phyloP scores from a whole-genome alignment of 2,113 vertebrate species.

The Lipotes vexillifer region DNA sequence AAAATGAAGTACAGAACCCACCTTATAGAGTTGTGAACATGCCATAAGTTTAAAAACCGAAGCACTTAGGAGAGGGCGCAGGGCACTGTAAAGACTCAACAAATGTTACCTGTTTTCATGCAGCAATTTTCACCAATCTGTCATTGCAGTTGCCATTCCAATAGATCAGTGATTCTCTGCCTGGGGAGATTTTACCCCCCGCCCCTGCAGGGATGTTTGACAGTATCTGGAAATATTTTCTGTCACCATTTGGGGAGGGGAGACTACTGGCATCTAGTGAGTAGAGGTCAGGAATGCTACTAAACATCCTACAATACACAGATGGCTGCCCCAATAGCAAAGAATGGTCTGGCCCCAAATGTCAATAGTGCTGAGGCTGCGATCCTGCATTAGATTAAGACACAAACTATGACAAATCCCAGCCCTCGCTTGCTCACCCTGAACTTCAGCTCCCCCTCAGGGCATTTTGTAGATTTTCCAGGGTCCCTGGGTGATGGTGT shows the following conservation, averaged over 20 bases:
- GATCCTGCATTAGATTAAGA: neutral
- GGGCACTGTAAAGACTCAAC: neutral
- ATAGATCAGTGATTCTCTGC: neutral
- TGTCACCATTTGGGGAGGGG: neutral
- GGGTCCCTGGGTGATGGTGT: neutral
- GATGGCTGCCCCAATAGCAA: neutral
- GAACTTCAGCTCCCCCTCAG: neutral
- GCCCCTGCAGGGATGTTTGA: neutral
- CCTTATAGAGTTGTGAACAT: neutral
- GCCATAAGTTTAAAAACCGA: neutral
- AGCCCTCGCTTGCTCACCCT: neutral
- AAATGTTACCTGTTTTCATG: no score
- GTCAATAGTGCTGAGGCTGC: neutral
- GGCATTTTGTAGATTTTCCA: neutral
- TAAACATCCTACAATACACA: neutral
- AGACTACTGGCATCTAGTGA: neutral
- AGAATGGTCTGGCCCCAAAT: neutral
- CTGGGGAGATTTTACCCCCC: neutral
- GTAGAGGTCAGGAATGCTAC: neutral
- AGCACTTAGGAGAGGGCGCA: neutral
- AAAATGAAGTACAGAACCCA: neutral
- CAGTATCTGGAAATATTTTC: neutral
- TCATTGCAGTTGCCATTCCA: rapidly evolving
- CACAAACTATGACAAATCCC: neutral
- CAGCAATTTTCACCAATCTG: neutral